Conservation (phyloP, 2,113 vertebrate species). For the Helogale parvula region DNA sequence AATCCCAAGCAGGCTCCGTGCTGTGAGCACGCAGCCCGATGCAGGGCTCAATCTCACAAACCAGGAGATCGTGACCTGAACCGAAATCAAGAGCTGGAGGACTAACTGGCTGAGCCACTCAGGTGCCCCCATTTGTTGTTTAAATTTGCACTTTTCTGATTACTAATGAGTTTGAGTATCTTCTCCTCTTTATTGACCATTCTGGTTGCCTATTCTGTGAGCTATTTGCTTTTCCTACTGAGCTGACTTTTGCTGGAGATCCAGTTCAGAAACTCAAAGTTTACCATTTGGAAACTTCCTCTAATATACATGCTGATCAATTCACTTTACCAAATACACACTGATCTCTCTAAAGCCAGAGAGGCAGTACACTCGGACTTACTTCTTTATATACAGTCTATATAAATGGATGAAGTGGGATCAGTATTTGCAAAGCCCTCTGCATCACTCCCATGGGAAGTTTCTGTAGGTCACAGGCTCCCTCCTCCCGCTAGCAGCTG, state of each 20-base stretch:
- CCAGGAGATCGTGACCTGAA: too few relatives aligned
- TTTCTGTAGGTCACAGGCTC: neutral
- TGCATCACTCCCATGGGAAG: neutral
- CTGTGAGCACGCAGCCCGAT: too few relatives aligned
- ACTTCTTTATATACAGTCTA: neutral
- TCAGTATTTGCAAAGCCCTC: neutral
- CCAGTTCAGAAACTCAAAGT: neutral
- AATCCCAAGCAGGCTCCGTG: too few relatives aligned
- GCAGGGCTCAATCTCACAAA: too few relatives aligned
- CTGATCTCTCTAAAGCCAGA: neutral
- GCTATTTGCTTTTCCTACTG: neutral
- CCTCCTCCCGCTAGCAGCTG: neutral
- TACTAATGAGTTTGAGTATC: neutral
- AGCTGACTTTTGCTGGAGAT: neutral
- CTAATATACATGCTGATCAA: neutral
- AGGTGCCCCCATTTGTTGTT: neutral
- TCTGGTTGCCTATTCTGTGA: neutral
- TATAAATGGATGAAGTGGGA: neutral
- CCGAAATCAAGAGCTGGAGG: neutral
- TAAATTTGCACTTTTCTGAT: neutral
- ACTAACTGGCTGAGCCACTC: neutral
- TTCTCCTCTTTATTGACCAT: neutral
- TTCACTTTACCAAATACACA: neutral
- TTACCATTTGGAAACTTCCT: neutral
- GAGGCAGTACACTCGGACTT: neutral